phyloP scores from a whole-genome alignment of 2,888 invertebrate genomes.

The Eurois occulta region DNA sequence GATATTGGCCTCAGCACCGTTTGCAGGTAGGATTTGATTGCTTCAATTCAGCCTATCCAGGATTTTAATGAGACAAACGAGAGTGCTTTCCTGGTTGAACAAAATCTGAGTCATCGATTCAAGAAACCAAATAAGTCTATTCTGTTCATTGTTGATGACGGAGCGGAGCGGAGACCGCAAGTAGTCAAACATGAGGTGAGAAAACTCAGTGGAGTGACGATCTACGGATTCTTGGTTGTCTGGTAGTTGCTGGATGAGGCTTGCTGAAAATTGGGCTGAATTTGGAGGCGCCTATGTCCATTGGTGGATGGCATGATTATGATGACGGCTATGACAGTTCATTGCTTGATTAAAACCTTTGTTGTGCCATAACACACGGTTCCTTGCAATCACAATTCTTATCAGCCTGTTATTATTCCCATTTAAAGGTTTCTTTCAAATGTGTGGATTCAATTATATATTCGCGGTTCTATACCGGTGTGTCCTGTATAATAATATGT shows the following conservation, averaged over 20 bases:
- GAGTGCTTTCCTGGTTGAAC: neutral
- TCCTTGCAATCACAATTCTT: too few relatives aligned
- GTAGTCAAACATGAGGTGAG: too few relatives aligned
- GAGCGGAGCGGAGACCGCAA: too few relatives aligned
- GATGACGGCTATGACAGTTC: neutral
- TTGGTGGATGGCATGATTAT: neutral
- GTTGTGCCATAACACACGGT: too few relatives aligned
- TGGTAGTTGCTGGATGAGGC: neutral
- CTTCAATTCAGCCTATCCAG: neutral
- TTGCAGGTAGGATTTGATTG: slow-evolving; percentile 73
- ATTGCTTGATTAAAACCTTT: too few relatives aligned
- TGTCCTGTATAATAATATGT: neutral
- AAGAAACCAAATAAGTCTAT: neutral
- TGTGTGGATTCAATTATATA: neutral
- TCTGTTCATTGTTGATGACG: too few relatives aligned
- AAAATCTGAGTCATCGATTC: too few relatives aligned
- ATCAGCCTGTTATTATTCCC: too few relatives aligned
- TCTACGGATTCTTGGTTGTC: neutral
- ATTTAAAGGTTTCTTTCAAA: too few relatives aligned
- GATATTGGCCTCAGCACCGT: slow-evolving; percentile 78
- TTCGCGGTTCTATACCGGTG: neutral
- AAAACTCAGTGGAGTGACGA: neutral
- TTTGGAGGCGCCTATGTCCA: neutral
- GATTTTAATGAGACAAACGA: neutral
- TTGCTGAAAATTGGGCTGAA: neutral